phyloP scores from a whole-genome alignment of 2,113 vertebrate species.

The Bubo bubo region DNA sequence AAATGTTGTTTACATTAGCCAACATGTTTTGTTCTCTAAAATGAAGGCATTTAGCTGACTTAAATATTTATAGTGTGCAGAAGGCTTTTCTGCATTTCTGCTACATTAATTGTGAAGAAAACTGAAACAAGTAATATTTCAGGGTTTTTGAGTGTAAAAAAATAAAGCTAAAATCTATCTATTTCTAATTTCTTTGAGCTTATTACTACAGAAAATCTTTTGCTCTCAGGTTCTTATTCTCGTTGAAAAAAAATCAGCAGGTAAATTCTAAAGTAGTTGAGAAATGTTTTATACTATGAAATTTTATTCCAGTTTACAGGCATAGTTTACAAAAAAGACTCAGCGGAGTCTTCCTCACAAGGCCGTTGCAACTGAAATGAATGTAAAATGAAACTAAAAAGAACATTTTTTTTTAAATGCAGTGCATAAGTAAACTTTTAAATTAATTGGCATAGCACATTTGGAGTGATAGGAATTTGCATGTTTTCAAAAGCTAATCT shows the following conservation, averaged over 20 bases:
- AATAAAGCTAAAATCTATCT: background rate
- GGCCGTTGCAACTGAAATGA: background rate
- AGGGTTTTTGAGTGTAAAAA: background rate
- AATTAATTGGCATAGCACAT: background rate
- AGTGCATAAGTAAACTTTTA: background rate
- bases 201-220: background rate
- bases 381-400: background rate
- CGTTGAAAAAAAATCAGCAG: background rate
- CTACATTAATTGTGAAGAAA: background rate
- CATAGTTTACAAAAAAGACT: background rate
- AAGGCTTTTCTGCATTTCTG: background rate
- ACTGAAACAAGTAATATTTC: background rate
- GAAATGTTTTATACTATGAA: background rate
- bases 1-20: background rate
- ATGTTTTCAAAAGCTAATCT: background rate
- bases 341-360: background rate
- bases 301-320: background rate
- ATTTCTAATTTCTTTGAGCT: background rate
- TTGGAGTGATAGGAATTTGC: background rate
- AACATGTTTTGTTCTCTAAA: background rate
- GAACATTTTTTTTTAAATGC: too few species aligned
- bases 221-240: background rate
- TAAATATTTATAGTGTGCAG: background rate
- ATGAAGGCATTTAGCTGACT: background rate
- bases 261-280: background rate